Evolutionary conservation across 2,797 vertebrate genomes (phyloP).

Genomic region (Naso thynnoides): DNA sequence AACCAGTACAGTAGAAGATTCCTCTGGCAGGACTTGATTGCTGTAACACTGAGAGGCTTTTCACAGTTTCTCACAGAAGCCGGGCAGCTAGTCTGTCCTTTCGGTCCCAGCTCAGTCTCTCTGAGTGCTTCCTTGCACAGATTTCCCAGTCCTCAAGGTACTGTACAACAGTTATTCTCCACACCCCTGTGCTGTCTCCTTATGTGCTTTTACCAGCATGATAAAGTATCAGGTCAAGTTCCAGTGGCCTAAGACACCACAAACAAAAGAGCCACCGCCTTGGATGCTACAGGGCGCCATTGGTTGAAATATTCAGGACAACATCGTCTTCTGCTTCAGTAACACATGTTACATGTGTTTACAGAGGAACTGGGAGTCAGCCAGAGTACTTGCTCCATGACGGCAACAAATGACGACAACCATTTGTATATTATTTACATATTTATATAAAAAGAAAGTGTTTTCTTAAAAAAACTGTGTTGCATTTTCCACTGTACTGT

Average conservation of each 20-base stretch:
- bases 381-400: slow-evolving; percentile 83
- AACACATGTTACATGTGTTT: slow-evolving; percentile 85
- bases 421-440: slow-evolving; percentile 85
- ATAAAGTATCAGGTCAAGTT: slow-evolving; percentile 66
- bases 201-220: slow-evolving; percentile 90
- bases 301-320: slow-evolving; percentile 71
- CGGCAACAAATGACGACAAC: slow-evolving; percentile 74
- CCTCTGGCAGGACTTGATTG: slow-evolving; percentile 86
- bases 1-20: slow-evolving; percentile 93
- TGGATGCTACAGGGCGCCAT: slow-evolving; percentile 77
- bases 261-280: slow-evolving; percentile 70
- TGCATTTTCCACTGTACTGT: slow-evolving; percentile 85
- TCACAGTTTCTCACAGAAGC: slow-evolving; percentile 93
- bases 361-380: slow-evolving; percentile 85
- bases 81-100: slow-evolving; percentile 84
- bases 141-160: slow-evolving; percentile 67
- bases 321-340: slow-evolving; percentile 70
- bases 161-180: slow-evolving; percentile 79
- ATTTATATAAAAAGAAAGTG: slow-evolving; percentile 82
- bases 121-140: slow-evolving; percentile 63
- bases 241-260: slow-evolving; percentile 57
- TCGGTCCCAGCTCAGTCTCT: slow-evolving; percentile 85
- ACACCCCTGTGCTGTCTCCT: slow-evolving; percentile 37
- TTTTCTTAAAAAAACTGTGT: slow-evolving; percentile 75
- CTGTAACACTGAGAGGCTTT: slow-evolving; percentile 96